Evolutionary conservation across 2,113 vertebrate species (phyloP), one percentile per base, ranked within the genome.

Genomic region (Colossoma macropomum): DNA sequence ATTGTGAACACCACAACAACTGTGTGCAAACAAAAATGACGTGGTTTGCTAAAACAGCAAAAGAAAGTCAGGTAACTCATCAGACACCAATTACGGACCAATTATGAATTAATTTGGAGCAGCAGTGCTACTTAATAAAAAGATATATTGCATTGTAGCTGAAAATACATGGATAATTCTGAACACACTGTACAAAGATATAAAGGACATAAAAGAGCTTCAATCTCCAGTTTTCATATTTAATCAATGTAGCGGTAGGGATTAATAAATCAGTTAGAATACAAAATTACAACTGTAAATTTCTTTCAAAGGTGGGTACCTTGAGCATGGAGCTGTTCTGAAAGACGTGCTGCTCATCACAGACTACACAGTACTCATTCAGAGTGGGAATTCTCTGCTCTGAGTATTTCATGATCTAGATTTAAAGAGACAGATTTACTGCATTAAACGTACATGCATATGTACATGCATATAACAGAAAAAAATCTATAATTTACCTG

Each of bases 331-430:
- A 97, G 70, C 96, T 95, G 0, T 97, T 98, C 94, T 99, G 97
- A 93, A 99, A 98, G 90, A 99, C 96, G n/a, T 99, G 98, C 83
- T 96, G 96, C 87, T 99, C 98, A 1, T 99, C 98, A 41, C 98
- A 99, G 75, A 99, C 95, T 82, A 99, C 97, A 0, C 98, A 99
- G 91, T 97, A 98, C 87, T 99, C 98, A 0, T 97, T 99, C 85
- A 99, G 87, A 0, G 97, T 98, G 0, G 96, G 95, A 59, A 99
- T 95, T 74, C 98, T 95, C 93, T 98, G 97, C 87, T 98, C 97
- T 0, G 97, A 96, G 0, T 99, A 99, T 86, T 96, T 98, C 96
- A 99, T 97, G 77, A 98, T 96, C 98, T 99, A 63, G 41, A n/a
- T 60, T 45, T 83, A 71, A 84, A 59, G 38, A 78, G 7, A 60